Evolutionary conservation across 2,797 vertebrate species (phyloP).

Genomic region (Artibeus lituratus): DNA sequence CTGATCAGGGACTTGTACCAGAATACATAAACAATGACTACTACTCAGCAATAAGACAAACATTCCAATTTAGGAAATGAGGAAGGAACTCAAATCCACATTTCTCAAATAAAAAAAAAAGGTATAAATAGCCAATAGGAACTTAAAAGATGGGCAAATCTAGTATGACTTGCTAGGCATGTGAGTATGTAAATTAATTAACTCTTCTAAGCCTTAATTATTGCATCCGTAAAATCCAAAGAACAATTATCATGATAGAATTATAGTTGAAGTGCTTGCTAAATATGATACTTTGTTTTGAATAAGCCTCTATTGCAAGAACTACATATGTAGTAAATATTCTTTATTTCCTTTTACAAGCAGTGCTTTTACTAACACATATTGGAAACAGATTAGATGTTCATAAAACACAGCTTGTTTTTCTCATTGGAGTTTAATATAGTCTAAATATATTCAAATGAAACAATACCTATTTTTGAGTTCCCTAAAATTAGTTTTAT

Average conservation of each 20-base stretch:
- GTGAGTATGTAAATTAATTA: not conserved
- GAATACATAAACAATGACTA: not conserved
- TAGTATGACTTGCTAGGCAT: not conserved
- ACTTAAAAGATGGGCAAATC: not conserved
- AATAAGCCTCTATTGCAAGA: not conserved
- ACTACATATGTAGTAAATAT: not conserved
- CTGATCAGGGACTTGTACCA: not conserved
- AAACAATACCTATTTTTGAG: not conserved
- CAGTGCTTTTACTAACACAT: not conserved
- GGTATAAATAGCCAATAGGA: not conserved
- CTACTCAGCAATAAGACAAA: not conserved
- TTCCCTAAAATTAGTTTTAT: slow-evolving; percentile 11
- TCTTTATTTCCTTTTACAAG: not conserved
- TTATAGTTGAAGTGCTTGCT: not conserved
- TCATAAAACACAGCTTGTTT: not conserved
- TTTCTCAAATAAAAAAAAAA: not conserved
- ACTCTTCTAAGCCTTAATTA: not conserved
- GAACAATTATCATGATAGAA: not conserved
- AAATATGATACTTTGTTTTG: not conserved
- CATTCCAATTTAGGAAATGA: not conserved
- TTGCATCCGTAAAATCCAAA: not conserved
- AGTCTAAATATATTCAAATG: not conserved
- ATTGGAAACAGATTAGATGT: not conserved
- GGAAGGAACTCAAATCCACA: not conserved
- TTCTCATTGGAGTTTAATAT: not conserved